Evolutionary conservation across 2,888 invertebrate species (phyloP).

Genomic region (Drosophila tanythrix): DNA sequence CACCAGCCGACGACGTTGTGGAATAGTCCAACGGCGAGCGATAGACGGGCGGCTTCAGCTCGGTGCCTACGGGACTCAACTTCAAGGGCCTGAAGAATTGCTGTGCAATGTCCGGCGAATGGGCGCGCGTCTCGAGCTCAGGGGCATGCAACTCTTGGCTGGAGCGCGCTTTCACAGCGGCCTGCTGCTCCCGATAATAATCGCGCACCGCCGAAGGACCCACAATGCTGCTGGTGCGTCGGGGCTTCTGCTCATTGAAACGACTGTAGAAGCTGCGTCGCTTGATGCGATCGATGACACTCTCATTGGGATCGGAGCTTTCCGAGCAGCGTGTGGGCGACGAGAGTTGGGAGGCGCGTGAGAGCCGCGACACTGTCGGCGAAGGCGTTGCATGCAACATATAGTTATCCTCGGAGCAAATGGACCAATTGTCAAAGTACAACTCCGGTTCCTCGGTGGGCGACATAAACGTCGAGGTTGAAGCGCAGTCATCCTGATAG

Average conservation of each 20-base stretch:
- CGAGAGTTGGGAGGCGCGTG: constrained; percentile 85
- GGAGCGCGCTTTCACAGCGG: constrained; percentile 73
- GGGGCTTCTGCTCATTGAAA: constrained; percentile 93
- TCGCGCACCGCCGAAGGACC: constrained; percentile 87
- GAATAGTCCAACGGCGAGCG: constrained; percentile 76
- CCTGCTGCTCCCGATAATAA: constrained; percentile 85
- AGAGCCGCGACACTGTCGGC: constrained; percentile 83
- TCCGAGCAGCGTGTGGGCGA: constrained; percentile 83
- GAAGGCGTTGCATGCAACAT: constrained; percentile 82
- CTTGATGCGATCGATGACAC: constrained; percentile 93
- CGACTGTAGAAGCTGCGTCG: constrained; percentile 95
- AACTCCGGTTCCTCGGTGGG: constrained; percentile 87
- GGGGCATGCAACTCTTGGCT: constrained; percentile 64
- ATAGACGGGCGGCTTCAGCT: constrained; percentile 83
- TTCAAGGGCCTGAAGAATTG: constrained; percentile 83
- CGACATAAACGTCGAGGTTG: constrained; percentile 86
- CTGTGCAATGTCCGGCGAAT: constrained; percentile 83
- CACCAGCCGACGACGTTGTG: constrained; percentile 42
- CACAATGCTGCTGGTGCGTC: constrained; percentile 89
- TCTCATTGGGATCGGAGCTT: constrained; percentile 87
- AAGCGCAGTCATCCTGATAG: constrained; percentile 84
- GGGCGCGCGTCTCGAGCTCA: constrained; percentile 67
- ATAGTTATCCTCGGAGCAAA: constrained; percentile 87
- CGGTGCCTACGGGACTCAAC: constrained; percentile 82
- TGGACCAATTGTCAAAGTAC: constrained; percentile 89